Evolutionary conservation across 2,113 vertebrate species (phyloP).

Genomic region (human (Homo sapiens)): GRCh38 chr2:113860001-113860500

Average conservation of each 20-base stretch:
- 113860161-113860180: too few species aligned
- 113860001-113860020: too few species aligned
- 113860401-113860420: not conserved
- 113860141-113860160: too few species aligned
- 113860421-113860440: not conserved
- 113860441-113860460: slow-evolving; percentile 9
- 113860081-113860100: too few species aligned
- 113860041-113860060: too few species aligned
- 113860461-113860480: not conserved
- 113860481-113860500: not conserved
- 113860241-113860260: not conserved
- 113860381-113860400: not conserved
- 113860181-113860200: not conserved
- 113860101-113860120: too few species aligned
- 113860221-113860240: not conserved
- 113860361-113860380: not conserved
- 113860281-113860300: slow-evolving; percentile 37
- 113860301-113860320: not conserved
- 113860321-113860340: not conserved
- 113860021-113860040: too few species aligned
- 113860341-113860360: not conserved
- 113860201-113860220: not conserved
- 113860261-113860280: slow-evolving; percentile 3
- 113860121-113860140: too few species aligned
- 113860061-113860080: too few species aligned